Evolutionary conservation across 64 coral and sea anemone species (phyloP), one percentile per base, ranked within the genome.

Genomic region (Montipora capricornis): DNA sequence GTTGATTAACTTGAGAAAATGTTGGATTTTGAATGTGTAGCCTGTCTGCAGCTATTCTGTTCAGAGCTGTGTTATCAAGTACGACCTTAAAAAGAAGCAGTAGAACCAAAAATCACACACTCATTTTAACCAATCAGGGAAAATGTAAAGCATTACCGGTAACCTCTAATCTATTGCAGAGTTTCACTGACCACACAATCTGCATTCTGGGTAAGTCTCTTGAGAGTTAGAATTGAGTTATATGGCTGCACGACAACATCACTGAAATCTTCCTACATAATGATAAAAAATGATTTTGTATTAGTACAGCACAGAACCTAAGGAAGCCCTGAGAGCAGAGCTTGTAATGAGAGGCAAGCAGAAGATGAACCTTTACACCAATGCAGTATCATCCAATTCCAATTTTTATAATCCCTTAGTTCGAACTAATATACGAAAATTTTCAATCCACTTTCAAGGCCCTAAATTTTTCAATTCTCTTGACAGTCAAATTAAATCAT

Each of bases 1-100:
- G 92, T 51, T 99, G 98, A 89, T 99, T 99, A 49, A 99, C 98
- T 99, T 99, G 98, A 55, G 98, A 99, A 88, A 99, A 99, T 49
- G 98, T 99, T 71, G 98, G 98, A 77, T 99, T 99, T 16, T 93
- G 98, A 78, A 99, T 94, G 49, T 96, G 98, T 49, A 99, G 89
- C 84, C 98, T 92, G 89, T 99, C 98, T 46, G 98, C 95, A 71
- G 98, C 98, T 73, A 99, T 99, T 80, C 98, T 96, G 83, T 99
- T 99, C 11, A 99, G 68, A 48, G 98, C 98, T 76, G 98, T 99
- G 76, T 99, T 99, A 74, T 99, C 98, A 49, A 99, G 84, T 16
- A 99, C 98, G 50, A 99, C 98, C 98, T 99, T 62, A 10, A 49
- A 92, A 83, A 47, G 9, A 69, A 73, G 16, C 47, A 14, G 76